These are phyloP conservation scores for Trichoplusia ni DNA, from an alignment of 1,140 invertebrate species.

Conservation along the genomic window DNA sequence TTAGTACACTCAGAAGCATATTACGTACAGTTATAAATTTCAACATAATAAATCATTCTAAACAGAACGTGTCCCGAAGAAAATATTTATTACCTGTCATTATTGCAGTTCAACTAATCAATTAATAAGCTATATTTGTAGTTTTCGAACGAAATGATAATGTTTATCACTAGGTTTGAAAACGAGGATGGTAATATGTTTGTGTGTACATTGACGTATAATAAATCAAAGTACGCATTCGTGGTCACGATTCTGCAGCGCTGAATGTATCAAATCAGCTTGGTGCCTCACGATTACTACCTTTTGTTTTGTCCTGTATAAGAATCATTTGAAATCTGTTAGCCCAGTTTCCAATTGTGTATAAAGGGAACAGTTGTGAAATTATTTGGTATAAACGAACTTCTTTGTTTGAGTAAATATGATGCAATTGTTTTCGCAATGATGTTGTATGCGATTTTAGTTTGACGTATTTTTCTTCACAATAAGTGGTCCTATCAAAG, in stretches of 20 bases:
- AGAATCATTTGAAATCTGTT: conserved; percentile 56
- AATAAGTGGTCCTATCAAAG: too few species aligned
- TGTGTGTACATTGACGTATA: conserved; percentile 56
- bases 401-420: neutral
- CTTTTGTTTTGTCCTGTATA: conserved; percentile 67
- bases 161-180: conserved; percentile 45
- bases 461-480: too few species aligned
- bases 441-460: too few species aligned
- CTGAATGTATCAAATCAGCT: conserved; percentile 74
- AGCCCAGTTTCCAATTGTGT: conserved; percentile 54
- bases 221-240: conserved; percentile 68
- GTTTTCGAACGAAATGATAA: conserved; percentile 48
- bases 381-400: conserved; percentile 17
- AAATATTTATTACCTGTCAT: conserved; percentile 68
- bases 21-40: conserved; percentile 29
- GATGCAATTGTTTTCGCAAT: neutral
- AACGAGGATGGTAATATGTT: conserved; percentile 39
- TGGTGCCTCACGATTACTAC: conserved; percentile 71
- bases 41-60: conserved; percentile 54
- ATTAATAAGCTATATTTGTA: conserved; percentile 59
- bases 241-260: conserved; percentile 67
- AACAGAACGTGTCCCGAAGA: conserved; percentile 45
- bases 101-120: conserved; percentile 58
- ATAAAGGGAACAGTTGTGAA: conserved; percentile 19
- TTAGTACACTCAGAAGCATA: conserved; percentile 9